A percentile compares a stretch with the other conserved stretches of the same genome.
Conservation (phyloP, 1,140 invertebrate species). For the Branchinecta lindahli region DNA sequence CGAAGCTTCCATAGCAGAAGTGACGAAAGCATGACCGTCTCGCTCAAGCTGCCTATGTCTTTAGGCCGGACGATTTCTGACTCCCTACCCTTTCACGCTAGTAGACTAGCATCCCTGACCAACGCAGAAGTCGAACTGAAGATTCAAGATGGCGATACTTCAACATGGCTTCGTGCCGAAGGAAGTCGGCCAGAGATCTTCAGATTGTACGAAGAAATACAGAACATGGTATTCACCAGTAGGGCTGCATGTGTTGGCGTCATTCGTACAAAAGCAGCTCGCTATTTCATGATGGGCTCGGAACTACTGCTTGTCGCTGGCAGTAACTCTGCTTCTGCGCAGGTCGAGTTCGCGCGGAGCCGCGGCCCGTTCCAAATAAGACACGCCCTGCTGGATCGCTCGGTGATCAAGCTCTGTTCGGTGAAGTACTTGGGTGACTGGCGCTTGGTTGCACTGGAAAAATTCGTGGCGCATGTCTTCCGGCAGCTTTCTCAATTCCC, state of each 20-base stretch:
- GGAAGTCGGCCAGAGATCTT: conserved; percentile 11
- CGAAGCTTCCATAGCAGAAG: neutral
- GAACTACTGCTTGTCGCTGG: neutral
- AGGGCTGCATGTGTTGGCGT: neutral
- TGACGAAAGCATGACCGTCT: neutral
- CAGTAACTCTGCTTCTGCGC: neutral
- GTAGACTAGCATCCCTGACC: neutral
- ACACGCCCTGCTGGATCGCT: neutral
- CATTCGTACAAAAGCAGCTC: neutral
- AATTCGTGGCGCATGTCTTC: neutral
- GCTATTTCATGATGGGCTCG: conserved; percentile 10
- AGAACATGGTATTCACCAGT: conserved; percentile 3
- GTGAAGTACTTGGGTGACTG: neutral
- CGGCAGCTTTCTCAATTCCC: conserved; percentile 1
- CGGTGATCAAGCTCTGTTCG: neutral
- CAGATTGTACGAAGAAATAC: conserved; percentile 14
- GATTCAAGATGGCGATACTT: neutral
- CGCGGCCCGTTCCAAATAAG: neutral
- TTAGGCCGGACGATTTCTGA: neutral
- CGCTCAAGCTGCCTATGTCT: neutral
- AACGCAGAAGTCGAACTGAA: conserved; percentile 9
- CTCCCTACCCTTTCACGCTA: conserved; percentile 13
- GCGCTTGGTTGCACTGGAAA: conserved; percentile 6
- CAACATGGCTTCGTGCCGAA: neutral
- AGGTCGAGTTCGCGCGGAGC: neutral